phyloP scores from a whole-genome alignment of 2,888 invertebrate genomes.

The Lottia scabra region DNA sequence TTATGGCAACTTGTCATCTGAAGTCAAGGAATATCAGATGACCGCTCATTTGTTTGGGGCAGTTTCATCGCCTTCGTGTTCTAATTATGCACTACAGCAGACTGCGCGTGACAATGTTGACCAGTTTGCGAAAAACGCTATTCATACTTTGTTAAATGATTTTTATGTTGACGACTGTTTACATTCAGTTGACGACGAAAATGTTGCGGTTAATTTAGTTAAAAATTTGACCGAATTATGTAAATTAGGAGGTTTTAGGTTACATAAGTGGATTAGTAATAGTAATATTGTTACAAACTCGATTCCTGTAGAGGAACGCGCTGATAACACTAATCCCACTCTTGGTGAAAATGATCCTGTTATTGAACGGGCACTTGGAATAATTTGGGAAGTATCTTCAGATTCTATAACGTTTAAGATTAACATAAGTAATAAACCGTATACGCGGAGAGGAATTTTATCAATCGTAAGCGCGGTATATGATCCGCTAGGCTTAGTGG shows the following conservation, averaged over 20 bases:
- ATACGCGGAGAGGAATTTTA: conserved; percentile 13
- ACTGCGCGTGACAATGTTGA: background rate
- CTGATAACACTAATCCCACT: background rate
- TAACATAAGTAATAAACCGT: background rate
- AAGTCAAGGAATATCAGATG: conserved; percentile 13
- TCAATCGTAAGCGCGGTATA: conserved; percentile 11
- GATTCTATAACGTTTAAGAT: conserved; percentile 13
- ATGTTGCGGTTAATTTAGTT: conserved; percentile 7
- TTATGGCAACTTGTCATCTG: conserved; percentile 6
- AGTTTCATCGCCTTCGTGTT: conserved; percentile 16
- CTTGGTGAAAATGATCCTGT: conserved; percentile 12
- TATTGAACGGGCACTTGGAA: conserved; percentile 19
- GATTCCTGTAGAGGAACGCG: conserved; percentile 17
- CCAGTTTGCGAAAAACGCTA: background rate
- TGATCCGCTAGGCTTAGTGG: conserved; percentile 14
- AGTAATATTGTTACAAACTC: conserved; percentile 8
- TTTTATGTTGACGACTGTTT: conserved; percentile 32
- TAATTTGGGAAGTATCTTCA: conserved; percentile 14
- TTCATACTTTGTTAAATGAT: conserved; percentile 12
- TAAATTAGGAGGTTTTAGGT: conserved; percentile 15
- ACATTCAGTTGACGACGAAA: conserved; percentile 15
- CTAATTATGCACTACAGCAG: conserved; percentile 3
- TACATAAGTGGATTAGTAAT: conserved; percentile 24
- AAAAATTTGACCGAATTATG: conserved; percentile 16
- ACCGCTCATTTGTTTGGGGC: conserved; percentile 21